Conservation (phyloP, 2,113 vertebrate species). For the Chaenocephalus aceratus region DNA sequence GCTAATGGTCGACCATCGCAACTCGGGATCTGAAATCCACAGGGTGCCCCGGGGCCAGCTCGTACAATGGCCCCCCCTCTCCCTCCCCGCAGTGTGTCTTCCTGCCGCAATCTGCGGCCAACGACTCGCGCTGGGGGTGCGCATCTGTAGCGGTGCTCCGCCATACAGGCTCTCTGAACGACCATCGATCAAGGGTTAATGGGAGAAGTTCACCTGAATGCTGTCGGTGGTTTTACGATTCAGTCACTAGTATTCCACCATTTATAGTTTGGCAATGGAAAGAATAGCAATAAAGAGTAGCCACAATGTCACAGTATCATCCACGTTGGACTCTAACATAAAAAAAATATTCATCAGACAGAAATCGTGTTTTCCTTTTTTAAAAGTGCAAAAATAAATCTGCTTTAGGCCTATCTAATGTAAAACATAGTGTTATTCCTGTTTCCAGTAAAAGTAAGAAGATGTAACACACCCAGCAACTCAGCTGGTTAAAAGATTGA, state of each 20-base stretch:
- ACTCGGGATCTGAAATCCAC: conserved; percentile 83
- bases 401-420: neutral
- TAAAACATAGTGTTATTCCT: neutral
- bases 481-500: neutral
- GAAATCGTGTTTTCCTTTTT: neutral
- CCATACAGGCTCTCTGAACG: conserved; percentile 53
- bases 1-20: conserved; percentile 88
- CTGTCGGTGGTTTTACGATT: conserved; percentile 26
- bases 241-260: neutral
- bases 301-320: neutral
- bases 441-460: too few relatives aligned
- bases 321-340: too few relatives aligned
- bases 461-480: neutral
- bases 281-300: neutral
- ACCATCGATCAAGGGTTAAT: conserved; percentile 54
- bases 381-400: neutral
- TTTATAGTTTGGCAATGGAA: neutral
- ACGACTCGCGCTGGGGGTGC: conserved; percentile 69
- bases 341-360: too few relatives aligned
- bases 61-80: conserved; percentile 76
- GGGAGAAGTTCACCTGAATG: conserved; percentile 61
- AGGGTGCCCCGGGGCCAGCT: conserved; percentile 81
- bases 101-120: conserved; percentile 84
- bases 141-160: conserved; percentile 65
- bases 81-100: conserved; percentile 84